These are phyloP conservation scores for Actinemys pallida DNA, from an alignment of 2,113 vertebrate genomes.

Conservation along the genomic window DNA sequence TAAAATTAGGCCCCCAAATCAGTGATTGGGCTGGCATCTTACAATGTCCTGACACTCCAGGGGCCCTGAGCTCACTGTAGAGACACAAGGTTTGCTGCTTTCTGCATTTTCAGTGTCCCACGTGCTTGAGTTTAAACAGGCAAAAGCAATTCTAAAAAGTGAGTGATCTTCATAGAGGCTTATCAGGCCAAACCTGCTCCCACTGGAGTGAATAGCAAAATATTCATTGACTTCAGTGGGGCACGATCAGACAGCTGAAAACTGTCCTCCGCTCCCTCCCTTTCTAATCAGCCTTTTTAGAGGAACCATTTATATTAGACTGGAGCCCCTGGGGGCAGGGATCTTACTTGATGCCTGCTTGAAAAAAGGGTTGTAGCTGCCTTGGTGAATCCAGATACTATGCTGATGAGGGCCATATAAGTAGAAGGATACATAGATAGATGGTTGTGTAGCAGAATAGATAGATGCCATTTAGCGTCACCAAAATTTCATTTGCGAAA, in stretches of 20 bases:
- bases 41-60: constrained; percentile 20
- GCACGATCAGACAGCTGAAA: background rate
- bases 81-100: background rate
- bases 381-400: background rate
- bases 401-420: background rate
- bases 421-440: background rate
- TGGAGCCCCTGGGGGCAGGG: background rate
- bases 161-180: background rate
- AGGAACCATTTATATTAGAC: background rate
- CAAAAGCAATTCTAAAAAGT: background rate
- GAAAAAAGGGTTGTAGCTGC: background rate
- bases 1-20: constrained; percentile 52
- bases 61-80: constrained; percentile 30
- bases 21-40: background rate
- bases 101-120: background rate
- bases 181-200: background rate
- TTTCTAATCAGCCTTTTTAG: background rate
- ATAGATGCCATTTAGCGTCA: background rate
- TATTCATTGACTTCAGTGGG: background rate
- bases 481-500: background rate
- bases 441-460: background rate
- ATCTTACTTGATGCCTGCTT: background rate
- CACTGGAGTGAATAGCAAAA: background rate
- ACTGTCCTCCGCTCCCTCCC: background rate
- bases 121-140: background rate